Evolutionary conservation across 2,797 vertebrate species (phyloP).

Genomic region (Sphenopsis melanotis): DNA sequence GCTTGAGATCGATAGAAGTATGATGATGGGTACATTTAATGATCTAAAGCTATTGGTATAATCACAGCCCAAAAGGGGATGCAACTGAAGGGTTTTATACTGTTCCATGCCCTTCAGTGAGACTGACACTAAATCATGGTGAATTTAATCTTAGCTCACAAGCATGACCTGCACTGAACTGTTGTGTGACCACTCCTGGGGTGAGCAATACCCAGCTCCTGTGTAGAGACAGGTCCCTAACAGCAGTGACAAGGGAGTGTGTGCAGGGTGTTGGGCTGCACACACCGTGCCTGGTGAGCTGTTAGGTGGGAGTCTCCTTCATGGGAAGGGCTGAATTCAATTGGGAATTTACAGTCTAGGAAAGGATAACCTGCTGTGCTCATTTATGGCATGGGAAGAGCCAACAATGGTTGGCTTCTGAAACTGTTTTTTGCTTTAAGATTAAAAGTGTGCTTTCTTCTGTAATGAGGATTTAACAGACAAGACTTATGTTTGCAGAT

Average conservation of each 20-base stretch:
- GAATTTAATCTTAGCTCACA: not conserved
- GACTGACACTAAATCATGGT: not conserved
- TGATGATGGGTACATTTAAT: not conserved
- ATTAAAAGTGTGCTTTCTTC: not conserved
- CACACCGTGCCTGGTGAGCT: rapidly evolving
- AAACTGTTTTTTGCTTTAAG: not conserved
- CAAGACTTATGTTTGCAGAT: not conserved
- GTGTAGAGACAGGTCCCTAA: not conserved
- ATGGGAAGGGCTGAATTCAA: not conserved
- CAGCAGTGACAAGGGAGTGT: not conserved
- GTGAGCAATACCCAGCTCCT: not conserved
- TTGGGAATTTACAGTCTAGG: not conserved
- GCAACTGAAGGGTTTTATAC: not conserved
- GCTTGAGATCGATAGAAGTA: not conserved
- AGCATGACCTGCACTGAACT: not conserved
- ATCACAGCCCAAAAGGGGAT: not conserved
- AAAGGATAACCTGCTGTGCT: not conserved
- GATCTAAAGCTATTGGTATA: not conserved
- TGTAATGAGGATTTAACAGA: slow-evolving; percentile 26
- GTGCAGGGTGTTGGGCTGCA: not conserved
- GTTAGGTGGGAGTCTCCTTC: not conserved
- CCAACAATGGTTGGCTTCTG: not conserved
- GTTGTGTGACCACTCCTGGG: not conserved
- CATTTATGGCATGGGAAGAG: not conserved
- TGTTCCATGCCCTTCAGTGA: not conserved